Evolutionary conservation across 2,113 vertebrate genomes (phyloP).

Genomic region (Sminthopsis crassicaudata): DNA sequence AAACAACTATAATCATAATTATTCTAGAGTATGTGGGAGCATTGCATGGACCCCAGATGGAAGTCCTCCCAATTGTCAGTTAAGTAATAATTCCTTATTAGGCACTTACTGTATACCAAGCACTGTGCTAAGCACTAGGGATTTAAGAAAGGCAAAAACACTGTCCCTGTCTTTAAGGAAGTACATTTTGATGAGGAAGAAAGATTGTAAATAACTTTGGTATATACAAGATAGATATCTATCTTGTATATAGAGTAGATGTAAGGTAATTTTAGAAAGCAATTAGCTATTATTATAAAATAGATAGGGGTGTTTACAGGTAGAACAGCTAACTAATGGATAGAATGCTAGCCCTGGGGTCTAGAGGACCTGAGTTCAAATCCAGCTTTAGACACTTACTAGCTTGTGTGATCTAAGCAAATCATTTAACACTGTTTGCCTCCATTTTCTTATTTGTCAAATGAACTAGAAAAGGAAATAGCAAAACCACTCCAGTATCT

Average conservation of each 20-base stretch:
- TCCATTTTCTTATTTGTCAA: neutral
- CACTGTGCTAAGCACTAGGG: neutral
- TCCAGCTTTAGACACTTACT: neutral
- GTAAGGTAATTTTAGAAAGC: neutral
- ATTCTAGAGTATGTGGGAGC: neutral
- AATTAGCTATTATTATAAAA: neutral
- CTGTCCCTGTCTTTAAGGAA: no score
- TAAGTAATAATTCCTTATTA: neutral
- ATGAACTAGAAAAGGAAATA: neutral
- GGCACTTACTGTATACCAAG: neutral
- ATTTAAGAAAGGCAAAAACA: neutral
- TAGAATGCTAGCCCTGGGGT: neutral
- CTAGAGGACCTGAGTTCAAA: neutral
- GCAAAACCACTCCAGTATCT: neutral
- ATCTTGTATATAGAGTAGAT: neutral
- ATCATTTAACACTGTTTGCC: neutral
- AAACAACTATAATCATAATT: neutral
- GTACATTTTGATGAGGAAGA: neutral
- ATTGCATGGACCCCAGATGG: neutral
- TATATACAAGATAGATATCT: neutral
- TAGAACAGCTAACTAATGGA: neutral
- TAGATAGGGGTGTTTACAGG: neutral
- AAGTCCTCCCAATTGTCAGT: neutral
- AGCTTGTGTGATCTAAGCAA: neutral
- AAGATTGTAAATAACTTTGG: neutral